Evolutionary conservation across 2,888 invertebrate genomes (phyloP).

Genomic region (Harpalus rubripes): DNA sequence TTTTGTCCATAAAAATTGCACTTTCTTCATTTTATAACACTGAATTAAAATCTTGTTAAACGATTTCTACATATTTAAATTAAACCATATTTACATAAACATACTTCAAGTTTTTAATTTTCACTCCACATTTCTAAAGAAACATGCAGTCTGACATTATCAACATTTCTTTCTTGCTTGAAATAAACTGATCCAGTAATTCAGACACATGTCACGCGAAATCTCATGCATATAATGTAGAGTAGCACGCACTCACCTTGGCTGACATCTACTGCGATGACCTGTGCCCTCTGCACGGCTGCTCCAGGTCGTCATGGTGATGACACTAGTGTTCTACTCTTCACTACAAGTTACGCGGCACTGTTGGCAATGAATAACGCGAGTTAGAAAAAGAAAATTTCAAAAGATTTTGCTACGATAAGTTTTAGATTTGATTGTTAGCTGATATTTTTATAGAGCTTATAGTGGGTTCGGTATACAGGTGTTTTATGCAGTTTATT

Average conservation of each 20-base stretch:
- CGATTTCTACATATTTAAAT: background rate
- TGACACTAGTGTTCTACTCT: conserved; percentile 27
- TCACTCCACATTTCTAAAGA: background rate
- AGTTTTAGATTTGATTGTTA: background rate
- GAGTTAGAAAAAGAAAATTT: background rate
- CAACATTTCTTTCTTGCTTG: background rate
- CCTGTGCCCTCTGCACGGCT: conserved; percentile 8
- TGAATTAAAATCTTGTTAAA: background rate
- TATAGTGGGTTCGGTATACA: too few relatives aligned
- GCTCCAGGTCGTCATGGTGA: conserved; percentile 25
- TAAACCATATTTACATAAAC: background rate
- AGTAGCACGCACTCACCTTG: background rate
- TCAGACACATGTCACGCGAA: background rate
- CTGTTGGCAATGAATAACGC: background rate
- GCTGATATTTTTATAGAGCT: too few relatives aligned
- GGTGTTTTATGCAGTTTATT: too few relatives aligned
- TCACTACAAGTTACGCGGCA: background rate
- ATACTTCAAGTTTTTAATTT: background rate
- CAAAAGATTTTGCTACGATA: background rate
- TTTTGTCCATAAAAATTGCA: too few relatives aligned
- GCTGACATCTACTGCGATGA: conserved; percentile 37
- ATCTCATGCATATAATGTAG: background rate
- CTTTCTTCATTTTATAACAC: too few relatives aligned
- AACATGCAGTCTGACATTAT: background rate
- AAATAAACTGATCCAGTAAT: background rate